Base-by-base conservation (phyloP, 2,797 vertebrate genomes). In the Schizopygopsis pylzovi region DNA sequence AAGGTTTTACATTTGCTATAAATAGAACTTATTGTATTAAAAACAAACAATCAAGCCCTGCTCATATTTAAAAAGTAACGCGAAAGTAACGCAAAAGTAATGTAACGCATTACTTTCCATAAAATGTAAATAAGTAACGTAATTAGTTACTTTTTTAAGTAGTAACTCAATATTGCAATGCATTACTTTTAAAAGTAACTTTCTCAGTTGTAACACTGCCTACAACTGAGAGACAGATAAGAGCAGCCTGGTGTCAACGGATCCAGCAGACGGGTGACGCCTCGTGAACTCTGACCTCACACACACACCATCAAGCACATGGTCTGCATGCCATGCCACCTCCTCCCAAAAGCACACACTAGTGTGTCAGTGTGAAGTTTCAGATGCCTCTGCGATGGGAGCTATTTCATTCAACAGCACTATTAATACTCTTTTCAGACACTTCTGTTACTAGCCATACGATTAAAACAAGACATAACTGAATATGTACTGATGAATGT, bases 231-330 rank as follows among this genome's bases (percentile, higher is more conserved):
- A 15, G 18, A 49, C n/a, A 16, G 43, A 75, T 56, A 5, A 10
- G 4, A 47, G 59, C 33, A 54, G 65, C 1, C 18, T 28, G 72
- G 3, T n/a, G 15, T 85, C n/a, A 4, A 8, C 63, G 43, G 76
- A 56, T 18, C 80, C 85, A 90, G 87, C 89, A 92, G 92, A 92
- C 90, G 85, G 61, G 92, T 94, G 93, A 90, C 82, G 89, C 87
- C 70, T 89, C 73, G 61, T 87, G 78, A 18, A 49, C 22, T 79
- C 86, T 87, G 89, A 87, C 85, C 49, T 33, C 45, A 28, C 82
- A 82, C 59, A 45, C 47, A 79, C 47, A 79, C 54, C 41, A 75
- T 61, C 56, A 78, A 90, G 68, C 89, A 85, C 92, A 90, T 92
- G 89, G 89, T 67, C 84, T 6, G 47, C 90, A 90, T 93, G 90